Evolutionary conservation across 2,888 invertebrate species (phyloP).

Genomic region (Xestia rhomboidea): DNA sequence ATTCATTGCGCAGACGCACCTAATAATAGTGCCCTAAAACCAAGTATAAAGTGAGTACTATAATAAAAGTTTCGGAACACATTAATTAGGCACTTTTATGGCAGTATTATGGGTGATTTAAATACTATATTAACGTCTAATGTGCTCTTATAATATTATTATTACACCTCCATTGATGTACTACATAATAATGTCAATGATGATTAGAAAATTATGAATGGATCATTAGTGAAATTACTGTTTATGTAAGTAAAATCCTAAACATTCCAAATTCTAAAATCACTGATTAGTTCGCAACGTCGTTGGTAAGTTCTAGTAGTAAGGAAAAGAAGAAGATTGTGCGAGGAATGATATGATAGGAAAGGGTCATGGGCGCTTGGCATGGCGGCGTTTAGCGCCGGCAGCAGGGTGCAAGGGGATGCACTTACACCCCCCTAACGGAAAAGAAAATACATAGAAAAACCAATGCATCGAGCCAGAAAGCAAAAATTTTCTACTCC

Average conservation of each 20-base stretch:
- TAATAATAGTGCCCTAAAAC: conserved; percentile 55
- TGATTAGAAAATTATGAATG: not conserved
- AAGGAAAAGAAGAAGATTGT: not conserved
- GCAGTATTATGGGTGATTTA: conserved; percentile 53
- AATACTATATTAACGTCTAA: conserved; percentile 42
- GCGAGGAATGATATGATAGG: not conserved
- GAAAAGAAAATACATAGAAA: no score
- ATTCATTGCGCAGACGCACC: conserved; percentile 7
- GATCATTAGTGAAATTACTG: conserved; percentile 5
- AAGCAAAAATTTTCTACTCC: no score
- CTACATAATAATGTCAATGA: conserved; percentile 4
- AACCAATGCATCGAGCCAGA: no score
- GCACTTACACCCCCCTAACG: no score
- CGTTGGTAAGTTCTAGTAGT: not conserved
- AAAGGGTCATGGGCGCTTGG: no score
- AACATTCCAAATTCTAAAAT: conserved; percentile 14
- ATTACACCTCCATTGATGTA: conserved; percentile 40
- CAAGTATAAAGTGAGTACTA: conserved; percentile 40
- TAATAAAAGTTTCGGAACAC: conserved; percentile 54
- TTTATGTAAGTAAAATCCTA: conserved; percentile 10
- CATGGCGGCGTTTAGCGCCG: no score
- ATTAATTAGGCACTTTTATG: conserved; percentile 49
- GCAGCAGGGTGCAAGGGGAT: no score
- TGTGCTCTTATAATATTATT: conserved; percentile 36
- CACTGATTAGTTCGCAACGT: no score